Conservation (phyloP, 2,797 vertebrate species). For the Poecilia wingei region DNA sequence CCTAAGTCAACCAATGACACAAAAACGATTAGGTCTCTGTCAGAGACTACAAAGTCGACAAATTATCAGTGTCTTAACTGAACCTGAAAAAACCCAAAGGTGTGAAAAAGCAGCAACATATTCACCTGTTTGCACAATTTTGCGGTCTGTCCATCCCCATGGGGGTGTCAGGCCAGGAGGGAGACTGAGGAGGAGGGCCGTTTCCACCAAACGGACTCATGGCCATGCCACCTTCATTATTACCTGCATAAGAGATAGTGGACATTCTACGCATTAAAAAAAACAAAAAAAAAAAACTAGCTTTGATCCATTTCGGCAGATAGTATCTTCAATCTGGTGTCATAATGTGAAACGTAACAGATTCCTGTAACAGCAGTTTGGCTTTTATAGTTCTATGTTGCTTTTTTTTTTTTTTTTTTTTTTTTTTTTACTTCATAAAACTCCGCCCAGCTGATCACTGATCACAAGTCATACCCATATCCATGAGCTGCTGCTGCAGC, state of each 20-base stretch:
- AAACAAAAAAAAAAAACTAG: no score
- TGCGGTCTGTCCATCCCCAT: slow-evolving; percentile 84
- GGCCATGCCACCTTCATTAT: slow-evolving; percentile 86
- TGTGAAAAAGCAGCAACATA: neutral
- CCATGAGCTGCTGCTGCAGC: slow-evolving; percentile 90
- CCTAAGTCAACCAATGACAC: slow-evolving; percentile 70
- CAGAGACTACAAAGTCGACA: neutral
- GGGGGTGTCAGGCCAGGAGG: slow-evolving; percentile 89
- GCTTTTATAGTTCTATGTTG: neutral
- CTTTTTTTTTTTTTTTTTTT: no score
- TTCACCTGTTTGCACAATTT: slow-evolving; percentile 85
- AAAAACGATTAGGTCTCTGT: slow-evolving; percentile 2
- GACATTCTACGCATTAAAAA: neutral
- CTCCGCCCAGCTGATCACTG: neutral
- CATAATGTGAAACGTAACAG: neutral
- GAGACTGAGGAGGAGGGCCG: slow-evolving; percentile 84
- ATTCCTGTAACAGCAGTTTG: neutral
- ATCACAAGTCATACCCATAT: slow-evolving; percentile 85
- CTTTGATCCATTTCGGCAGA: neutral
- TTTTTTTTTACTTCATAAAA: neutral
- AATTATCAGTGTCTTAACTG: neutral
- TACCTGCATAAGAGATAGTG: slow-evolving; percentile 70
- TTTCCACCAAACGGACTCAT: slow-evolving; percentile 87
- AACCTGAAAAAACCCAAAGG: neutral
- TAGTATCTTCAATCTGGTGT: neutral